phyloP scores from a whole-genome alignment of 2,113 vertebrate species.

The Myotis lucifugus region DNA sequence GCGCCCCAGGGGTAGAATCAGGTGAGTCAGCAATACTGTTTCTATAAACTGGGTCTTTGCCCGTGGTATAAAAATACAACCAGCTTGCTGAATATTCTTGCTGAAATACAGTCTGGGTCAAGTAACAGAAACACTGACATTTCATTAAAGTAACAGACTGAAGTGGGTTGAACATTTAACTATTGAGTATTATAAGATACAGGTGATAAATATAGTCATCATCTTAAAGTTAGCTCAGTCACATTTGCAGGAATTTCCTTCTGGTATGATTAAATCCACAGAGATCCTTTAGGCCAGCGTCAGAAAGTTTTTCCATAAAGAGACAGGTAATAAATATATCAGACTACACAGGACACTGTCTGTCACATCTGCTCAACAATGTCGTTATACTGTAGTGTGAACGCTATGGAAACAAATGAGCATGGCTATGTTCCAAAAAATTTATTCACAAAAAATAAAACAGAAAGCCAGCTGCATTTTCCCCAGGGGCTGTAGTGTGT shows the following conservation, averaged over 20 bases:
- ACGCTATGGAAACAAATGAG: neutral
- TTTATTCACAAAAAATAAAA: neutral
- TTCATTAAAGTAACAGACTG: neutral
- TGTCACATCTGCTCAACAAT: neutral
- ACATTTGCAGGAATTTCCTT: neutral
- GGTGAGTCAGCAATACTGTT: constrained; percentile 87
- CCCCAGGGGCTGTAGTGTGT: neutral
- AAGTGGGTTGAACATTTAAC: neutral
- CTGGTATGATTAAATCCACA: neutral
- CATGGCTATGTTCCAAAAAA: neutral
- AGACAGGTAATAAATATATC: neutral
- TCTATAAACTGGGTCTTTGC: neutral
- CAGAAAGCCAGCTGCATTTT: neutral
- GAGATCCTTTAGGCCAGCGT: neutral
- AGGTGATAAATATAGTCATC: neutral
- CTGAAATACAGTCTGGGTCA: neutral
- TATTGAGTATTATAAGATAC: neutral
- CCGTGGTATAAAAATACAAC: neutral
- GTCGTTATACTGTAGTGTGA: neutral
- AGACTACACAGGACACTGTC: neutral
- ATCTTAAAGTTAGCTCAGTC: neutral
- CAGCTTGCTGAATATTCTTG: neutral
- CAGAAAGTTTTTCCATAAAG: neutral
- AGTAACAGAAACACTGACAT: neutral
- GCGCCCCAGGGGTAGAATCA: constrained; percentile 93